Evolutionary conservation across 2,113 vertebrate genomes (phyloP), one percentile per base, ranked within the genome.

Genomic region (Chionodraco myersi): DNA sequence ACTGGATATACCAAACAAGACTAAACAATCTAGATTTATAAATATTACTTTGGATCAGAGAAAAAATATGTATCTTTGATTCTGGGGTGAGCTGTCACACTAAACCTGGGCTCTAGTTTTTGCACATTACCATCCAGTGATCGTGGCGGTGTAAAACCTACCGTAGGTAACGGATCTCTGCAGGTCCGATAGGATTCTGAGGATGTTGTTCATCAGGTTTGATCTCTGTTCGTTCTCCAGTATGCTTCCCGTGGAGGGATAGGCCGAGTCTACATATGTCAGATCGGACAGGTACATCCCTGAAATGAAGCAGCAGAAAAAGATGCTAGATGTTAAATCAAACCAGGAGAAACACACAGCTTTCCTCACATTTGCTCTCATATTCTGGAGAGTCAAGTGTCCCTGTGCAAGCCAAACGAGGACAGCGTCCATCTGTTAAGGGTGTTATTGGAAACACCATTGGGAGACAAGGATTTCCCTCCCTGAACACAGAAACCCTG

Each of bases 121-220:
- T 41, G 36, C 36, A 57, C n/a, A n/a, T 11, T 51, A 18, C 12
- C 13, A 36, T 60, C 13, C 6, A 15, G 58, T 23, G 10, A 34
- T 1, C 6, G 21, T 0, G 21, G 47, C 26, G 44, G 64, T 54
- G 44, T 11, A 30, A 51, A 67, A 76, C 96, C 88, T 80, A 99
- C 98, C 98, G 48, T 98, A 99, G 90, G 97, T 97, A 90, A 97
- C 98, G 0, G 97, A 99, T 89, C 98, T 97, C 88, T 99, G 98
- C 89, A 99, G 93, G 84, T 99, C 98, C 9, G 98, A 99, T 93
- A 99, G 99, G 85, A 99, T 99, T 92, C 98, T 94, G 86, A 99
- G 96, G 54, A 99, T 97, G 91, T 99, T 99, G 91, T 99, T 99
- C 97, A 99, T 99, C 88, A 97, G 93, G 89, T 99, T 99, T 80